Evolutionary conservation across 2,888 invertebrate species (phyloP).

Genomic region (Morpho helenor): DNA sequence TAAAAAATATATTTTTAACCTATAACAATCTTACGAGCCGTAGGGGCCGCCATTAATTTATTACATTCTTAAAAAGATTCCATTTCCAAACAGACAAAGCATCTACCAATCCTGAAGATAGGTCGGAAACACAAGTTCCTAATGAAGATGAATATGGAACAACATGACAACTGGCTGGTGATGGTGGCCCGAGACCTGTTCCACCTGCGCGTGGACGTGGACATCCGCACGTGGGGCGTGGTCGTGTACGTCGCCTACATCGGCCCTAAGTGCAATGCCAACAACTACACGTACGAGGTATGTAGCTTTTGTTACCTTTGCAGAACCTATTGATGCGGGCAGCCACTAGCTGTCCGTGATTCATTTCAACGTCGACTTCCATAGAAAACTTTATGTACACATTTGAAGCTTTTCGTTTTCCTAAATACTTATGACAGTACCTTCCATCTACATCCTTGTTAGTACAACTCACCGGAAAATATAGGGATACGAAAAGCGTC

Average conservation of each 20-base stretch:
- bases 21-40: not conserved
- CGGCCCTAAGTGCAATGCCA: conserved; percentile 61
- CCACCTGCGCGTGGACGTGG: conserved; percentile 57
- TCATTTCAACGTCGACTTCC: no score
- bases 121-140: conserved; percentile 53
- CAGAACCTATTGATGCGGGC: no score
- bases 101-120: conserved; percentile 48
- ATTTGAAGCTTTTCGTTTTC: no score
- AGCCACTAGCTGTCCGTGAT: no score
- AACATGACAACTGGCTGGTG: conserved; percentile 59
- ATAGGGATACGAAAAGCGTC: no score
- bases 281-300: conserved; percentile 56
- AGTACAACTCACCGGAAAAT: no score
- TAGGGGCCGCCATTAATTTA: not conserved
- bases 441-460: no score
- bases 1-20: no score
- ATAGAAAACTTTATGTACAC: no score
- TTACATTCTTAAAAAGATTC: not conserved
- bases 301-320: not conserved
- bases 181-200: conserved; percentile 54
- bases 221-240: conserved; percentile 56
- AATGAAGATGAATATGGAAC: conserved; percentile 53
- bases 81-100: conserved; percentile 41
- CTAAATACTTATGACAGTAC: no score
- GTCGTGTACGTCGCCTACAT: conserved; percentile 60